phyloP scores from a whole-genome alignment of 2,797 vertebrate genomes.

The Semotilus atromaculatus region DNA sequence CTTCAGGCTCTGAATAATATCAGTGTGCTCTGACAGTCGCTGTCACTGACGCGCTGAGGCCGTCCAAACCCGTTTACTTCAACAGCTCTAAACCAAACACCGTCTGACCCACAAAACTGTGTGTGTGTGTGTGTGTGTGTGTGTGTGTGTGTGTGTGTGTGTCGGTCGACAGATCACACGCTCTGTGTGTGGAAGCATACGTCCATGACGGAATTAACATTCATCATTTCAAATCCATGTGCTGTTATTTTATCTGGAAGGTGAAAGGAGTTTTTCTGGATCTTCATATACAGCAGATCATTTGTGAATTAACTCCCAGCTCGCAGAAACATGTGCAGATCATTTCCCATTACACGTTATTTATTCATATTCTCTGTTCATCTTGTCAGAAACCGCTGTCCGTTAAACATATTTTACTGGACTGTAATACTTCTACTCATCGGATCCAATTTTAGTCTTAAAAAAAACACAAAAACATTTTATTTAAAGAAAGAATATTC shows the following conservation, averaged over 20 bases:
- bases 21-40: slow-evolving; percentile 16
- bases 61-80: slow-evolving; percentile 49
- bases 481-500: no score
- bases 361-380: not conserved
- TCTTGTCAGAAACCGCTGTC: not conserved
- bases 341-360: not conserved
- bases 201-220: no score
- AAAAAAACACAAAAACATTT: no score
- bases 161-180: not conserved
- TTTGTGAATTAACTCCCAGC: not conserved
- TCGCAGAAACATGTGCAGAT: not conserved
- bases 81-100: not conserved
- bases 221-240: not conserved
- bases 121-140: no score
- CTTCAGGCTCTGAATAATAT: slow-evolving; percentile 19
- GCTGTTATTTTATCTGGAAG: not conserved
- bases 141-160: not conserved
- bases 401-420: not conserved
- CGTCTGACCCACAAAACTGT: not conserved
- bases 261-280: not conserved
- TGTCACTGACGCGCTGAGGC: not conserved
- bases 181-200: not conserved
- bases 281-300: not conserved
- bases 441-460: not conserved
- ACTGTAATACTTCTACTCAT: not conserved